Evolutionary conservation across 2,113 vertebrate genomes (phyloP).

Genomic region (Boulengeromyrus knoepffleri): DNA sequence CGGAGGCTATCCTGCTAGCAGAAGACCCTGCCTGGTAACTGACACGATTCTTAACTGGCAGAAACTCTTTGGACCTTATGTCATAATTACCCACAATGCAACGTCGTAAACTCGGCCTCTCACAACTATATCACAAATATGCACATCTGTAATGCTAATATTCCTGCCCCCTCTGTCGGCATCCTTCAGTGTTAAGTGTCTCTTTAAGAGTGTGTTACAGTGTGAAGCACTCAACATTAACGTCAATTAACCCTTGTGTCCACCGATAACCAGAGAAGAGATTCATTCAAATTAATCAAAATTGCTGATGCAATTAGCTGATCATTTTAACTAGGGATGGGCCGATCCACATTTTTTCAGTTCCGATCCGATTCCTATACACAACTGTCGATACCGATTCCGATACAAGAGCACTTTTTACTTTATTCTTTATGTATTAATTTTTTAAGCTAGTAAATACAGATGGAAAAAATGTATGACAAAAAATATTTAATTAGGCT

Average conservation of each 20-base stretch:
- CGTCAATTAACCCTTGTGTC: not conserved
- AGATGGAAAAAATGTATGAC: no score
- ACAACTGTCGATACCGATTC: no score
- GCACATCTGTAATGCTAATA: not conserved
- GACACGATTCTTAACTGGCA: not conserved
- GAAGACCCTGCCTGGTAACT: not conserved
- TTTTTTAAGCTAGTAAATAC: no score
- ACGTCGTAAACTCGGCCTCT: not conserved
- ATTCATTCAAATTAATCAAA: not conserved
- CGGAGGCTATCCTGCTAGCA: not conserved
- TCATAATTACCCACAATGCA: slow-evolving; percentile 6
- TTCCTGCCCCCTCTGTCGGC: not conserved
- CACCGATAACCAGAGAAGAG: not conserved
- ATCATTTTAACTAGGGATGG: not conserved
- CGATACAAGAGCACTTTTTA: no score
- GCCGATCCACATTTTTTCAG: no score
- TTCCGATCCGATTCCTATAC: no score
- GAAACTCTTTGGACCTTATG: not conserved
- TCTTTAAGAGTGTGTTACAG: not conserved
- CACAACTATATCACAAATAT: not conserved
- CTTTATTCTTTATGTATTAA: no score
- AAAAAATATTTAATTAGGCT: no score
- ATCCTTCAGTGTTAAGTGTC: not conserved
- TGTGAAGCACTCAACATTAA: not conserved
- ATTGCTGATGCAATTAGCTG: not conserved